Percentiles rank a stretch among this genome's conserved stretches.
These are phyloP conservation scores for Iguana delicatissima DNA, from an alignment of 2,797 vertebrate genomes.

Conservation along the genomic window DNA sequence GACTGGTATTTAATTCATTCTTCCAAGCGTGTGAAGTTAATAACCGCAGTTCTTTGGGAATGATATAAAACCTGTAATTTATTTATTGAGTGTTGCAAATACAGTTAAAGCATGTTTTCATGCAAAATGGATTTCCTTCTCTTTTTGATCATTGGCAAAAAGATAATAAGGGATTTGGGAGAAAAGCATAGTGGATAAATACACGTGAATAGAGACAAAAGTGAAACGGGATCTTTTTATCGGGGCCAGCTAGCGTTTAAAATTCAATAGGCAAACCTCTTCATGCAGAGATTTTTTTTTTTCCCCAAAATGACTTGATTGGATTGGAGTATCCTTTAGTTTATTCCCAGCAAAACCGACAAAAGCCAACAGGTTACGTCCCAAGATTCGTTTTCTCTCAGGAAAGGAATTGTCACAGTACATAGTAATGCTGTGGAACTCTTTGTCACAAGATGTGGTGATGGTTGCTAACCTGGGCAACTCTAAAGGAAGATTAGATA, in stretches of 20 bases:
- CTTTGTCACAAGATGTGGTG: no score
- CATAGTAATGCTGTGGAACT: not conserved
- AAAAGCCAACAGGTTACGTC: not conserved
- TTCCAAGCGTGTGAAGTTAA: constrained; percentile 84
- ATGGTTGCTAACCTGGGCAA: no score
- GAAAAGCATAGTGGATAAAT: constrained; percentile 47
- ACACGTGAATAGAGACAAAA: constrained; percentile 12
- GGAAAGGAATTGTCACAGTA: no score
- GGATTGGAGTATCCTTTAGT: no score
- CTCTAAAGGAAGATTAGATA: no score
- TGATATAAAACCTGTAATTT: constrained; percentile 87
- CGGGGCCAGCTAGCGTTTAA: not conserved
- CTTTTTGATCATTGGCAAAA: constrained; percentile 72
- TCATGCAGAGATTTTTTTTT: not conserved
- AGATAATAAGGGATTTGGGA: constrained; percentile 34
- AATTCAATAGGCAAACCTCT: not conserved
- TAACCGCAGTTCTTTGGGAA: constrained; percentile 81
- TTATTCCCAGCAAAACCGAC: not conserved
- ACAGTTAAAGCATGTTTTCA: constrained; percentile 83
- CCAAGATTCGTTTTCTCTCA: not conserved
- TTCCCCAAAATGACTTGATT: not conserved
- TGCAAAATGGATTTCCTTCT: constrained; percentile 74
- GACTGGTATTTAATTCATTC: constrained; percentile 80
- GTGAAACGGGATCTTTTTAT: not conserved
- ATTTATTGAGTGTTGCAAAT: constrained; percentile 84